Evolutionary conservation across 1,140 invertebrate genomes (phyloP).

Genomic region (Holcopasites calliopsidis): DNA sequence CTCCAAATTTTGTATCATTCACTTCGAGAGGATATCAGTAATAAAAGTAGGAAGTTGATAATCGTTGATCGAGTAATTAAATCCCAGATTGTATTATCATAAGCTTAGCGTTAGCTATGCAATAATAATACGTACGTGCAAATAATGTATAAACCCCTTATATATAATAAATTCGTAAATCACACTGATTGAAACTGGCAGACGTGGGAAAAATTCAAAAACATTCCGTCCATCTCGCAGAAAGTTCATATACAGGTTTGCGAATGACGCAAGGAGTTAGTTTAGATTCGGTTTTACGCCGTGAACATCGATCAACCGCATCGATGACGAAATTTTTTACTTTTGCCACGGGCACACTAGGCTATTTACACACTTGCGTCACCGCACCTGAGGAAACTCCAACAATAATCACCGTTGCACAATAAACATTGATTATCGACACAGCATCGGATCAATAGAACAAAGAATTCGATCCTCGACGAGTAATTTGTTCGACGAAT

Average conservation of each 20-base stretch:
- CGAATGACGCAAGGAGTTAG: conserved; percentile 18
- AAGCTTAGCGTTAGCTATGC: no score
- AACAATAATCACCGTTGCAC: conserved; percentile 50
- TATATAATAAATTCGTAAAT: no score
- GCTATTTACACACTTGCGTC: conserved; percentile 58
- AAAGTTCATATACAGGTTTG: not conserved
- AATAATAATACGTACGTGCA: no score
- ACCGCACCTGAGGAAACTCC: conserved; percentile 40
- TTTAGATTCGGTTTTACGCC: not conserved
- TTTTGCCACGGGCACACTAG: conserved; percentile 16
- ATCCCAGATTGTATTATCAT: no score
- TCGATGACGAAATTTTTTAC: conserved; percentile 51
- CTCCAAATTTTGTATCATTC: not conserved
- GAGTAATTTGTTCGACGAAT: not conserved
- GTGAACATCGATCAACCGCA: not conserved
- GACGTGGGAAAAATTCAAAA: no score
- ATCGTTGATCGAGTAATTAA: no score
- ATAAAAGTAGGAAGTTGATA: no score
- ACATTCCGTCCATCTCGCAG: no score
- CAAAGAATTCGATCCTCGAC: not conserved
- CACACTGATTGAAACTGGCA: no score
- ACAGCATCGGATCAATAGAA: not conserved
- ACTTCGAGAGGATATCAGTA: no score
- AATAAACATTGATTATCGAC: not conserved
- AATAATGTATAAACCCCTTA: no score